phyloP scores from a whole-genome alignment of 2,113 vertebrate genomes.

The Onychostruthus taczanowskii region DNA sequence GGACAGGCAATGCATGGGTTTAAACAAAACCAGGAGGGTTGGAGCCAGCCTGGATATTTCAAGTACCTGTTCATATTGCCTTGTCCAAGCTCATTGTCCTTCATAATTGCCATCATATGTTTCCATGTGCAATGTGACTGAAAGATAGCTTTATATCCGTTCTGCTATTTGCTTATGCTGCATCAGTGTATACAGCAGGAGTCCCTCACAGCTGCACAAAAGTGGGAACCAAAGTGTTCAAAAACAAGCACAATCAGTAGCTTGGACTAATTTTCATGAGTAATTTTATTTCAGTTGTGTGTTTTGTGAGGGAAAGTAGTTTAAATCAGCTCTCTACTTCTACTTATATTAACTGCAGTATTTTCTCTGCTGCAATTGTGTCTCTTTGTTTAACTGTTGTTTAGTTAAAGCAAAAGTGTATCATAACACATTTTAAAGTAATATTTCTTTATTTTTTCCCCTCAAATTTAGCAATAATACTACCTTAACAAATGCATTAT shows the following conservation, averaged over 20 bases:
- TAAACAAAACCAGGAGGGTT: conserved; percentile 26
- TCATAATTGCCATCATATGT: conserved; percentile 28
- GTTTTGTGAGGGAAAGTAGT: background rate
- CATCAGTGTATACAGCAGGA: background rate
- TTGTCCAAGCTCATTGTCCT: conserved; percentile 36
- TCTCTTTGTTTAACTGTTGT: background rate
- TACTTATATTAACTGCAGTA: background rate
- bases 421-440: background rate
- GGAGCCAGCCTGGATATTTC: conserved; percentile 10
- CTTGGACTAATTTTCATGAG: background rate
- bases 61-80: conserved; percentile 15
- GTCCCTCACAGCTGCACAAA: background rate
- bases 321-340: background rate
- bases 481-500: background rate
- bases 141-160: background rate
- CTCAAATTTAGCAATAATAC: background rate
- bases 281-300: background rate
- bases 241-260: background rate
- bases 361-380: background rate
- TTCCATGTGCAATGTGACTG: background rate
- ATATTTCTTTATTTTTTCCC: background rate
- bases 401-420: background rate
- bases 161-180: background rate
- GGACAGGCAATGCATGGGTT: background rate
- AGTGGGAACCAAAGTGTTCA: background rate